Conservation (phyloP, 2,888 invertebrate genomes). For the Clunio marinus region DNA sequence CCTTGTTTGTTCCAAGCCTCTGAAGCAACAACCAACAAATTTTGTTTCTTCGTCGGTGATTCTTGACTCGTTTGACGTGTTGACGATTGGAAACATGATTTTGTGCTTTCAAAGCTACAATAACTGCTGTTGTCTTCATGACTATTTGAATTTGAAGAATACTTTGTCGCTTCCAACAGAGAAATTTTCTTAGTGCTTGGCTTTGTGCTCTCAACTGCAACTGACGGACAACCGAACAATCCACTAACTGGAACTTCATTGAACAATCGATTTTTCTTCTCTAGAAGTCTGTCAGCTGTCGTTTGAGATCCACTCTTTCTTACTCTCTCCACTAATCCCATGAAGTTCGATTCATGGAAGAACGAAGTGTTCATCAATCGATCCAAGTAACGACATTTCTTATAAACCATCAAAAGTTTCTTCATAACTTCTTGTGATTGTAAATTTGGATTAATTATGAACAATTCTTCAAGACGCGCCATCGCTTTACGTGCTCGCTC, state of each 20-base stretch:
- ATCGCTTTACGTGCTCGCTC: slow-evolving; percentile 72
- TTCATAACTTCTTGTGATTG: slow-evolving; percentile 75
- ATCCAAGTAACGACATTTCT: slow-evolving; percentile 81
- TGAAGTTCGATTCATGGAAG: slow-evolving; percentile 78
- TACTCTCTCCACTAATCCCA: slow-evolving; percentile 69
- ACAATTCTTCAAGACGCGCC: slow-evolving; percentile 72
- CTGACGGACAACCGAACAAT: background rate
- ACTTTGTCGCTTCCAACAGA: slow-evolving; percentile 31
- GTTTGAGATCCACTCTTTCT: slow-evolving; percentile 63
- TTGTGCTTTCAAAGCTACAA: slow-evolving; percentile 38
- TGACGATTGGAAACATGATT: slow-evolving; percentile 44
- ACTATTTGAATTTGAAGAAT: slow-evolving; percentile 31
- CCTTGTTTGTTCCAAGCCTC: slow-evolving; percentile 32
- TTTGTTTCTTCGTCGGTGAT: slow-evolving; percentile 42
- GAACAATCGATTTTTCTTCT: slow-evolving; percentile 58
- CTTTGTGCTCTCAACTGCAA: slow-evolving; percentile 24
- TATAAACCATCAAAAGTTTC: slow-evolving; percentile 74
- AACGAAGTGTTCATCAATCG: slow-evolving; percentile 79
- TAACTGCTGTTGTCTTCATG: slow-evolving; percentile 39
- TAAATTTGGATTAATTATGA: slow-evolving; percentile 68
- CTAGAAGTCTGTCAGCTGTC: slow-evolving; percentile 66
- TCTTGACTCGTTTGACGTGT: slow-evolving; percentile 42
- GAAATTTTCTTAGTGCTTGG: slow-evolving; percentile 29
- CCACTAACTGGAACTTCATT: slow-evolving; percentile 41
- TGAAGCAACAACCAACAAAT: slow-evolving; percentile 19